Percentiles rank a stretch among this genome's conserved stretches.
Evolutionary conservation across 2,888 invertebrate species (phyloP).

Genomic region (Brachypterus glaber): DNA sequence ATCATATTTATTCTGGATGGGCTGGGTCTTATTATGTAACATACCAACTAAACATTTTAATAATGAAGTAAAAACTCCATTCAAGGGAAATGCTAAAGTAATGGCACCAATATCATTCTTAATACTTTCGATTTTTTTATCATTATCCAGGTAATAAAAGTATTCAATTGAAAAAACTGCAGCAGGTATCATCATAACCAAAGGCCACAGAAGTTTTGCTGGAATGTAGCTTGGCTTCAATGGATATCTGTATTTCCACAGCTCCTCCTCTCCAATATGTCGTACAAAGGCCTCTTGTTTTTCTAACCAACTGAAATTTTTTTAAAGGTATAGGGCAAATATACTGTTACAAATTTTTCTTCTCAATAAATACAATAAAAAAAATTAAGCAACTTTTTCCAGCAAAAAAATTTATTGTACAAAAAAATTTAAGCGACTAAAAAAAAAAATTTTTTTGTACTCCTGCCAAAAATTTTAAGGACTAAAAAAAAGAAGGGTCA

Average conservation of each 20-base stretch:
- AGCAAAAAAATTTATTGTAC: no score
- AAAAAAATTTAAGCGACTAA: no score
- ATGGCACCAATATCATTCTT: conserved; percentile 47
- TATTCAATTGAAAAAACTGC: conserved; percentile 45
- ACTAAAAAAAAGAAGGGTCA: not conserved
- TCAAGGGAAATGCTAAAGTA: conserved; percentile 29
- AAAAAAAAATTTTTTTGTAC: no score
- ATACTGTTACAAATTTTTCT: no score
- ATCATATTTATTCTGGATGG: no score
- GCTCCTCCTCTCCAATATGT: conserved; percentile 64
- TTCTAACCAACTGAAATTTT: conserved; percentile 59
- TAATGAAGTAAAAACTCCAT: conserved; percentile 36
- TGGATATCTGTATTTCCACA: conserved; percentile 75
- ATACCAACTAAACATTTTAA: conserved; percentile 46
- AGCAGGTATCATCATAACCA: conserved; percentile 56
- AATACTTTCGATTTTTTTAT: conserved; percentile 52
- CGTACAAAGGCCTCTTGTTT: conserved; percentile 60
- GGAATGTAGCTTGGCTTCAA: conserved; percentile 61
- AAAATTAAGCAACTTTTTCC: no score
- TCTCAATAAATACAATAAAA: no score
- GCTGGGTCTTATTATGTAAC: no score
- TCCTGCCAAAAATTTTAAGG: no score
- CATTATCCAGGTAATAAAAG: conserved; percentile 26
- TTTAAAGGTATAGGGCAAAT: no score
- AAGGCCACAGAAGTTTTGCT: conserved; percentile 53